phyloP scores from a whole-genome alignment of 2,113 vertebrate genomes.

The Pantherophis guttatus region DNA sequence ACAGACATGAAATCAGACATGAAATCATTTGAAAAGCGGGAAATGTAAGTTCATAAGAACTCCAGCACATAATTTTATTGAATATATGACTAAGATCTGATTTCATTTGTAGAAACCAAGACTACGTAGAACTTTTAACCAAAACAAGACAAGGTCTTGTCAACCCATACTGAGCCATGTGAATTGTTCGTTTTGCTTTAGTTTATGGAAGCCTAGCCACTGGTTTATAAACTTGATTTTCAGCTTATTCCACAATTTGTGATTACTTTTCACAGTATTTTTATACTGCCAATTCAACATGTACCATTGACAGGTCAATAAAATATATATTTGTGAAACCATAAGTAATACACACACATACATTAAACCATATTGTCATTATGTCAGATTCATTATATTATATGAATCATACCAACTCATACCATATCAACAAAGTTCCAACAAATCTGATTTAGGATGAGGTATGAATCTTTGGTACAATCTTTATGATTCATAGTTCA shows the following conservation, averaged over 20 bases:
- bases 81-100: not conserved
- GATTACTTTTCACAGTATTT: not conserved
- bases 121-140: not conserved
- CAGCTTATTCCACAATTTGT: not conserved
- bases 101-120: not conserved
- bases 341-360: not conserved
- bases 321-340: not conserved
- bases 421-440: not conserved
- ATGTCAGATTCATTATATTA: not conserved
- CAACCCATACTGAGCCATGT: not conserved
- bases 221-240: not conserved
- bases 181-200: not conserved
- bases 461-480: not conserved
- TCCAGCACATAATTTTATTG: too few species aligned
- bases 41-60: too few species aligned
- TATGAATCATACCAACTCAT: not conserved
- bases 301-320: not conserved
- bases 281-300: not conserved
- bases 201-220: not conserved
- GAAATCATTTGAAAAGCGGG: not conserved
- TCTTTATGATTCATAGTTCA: not conserved
- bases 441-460: not conserved
- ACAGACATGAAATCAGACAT: conserved; percentile 28
- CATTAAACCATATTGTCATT: not conserved
- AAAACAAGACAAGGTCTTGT: not conserved